Conservation (phyloP, 2,797 vertebrate genomes). For the Siniperca undulata region DNA sequence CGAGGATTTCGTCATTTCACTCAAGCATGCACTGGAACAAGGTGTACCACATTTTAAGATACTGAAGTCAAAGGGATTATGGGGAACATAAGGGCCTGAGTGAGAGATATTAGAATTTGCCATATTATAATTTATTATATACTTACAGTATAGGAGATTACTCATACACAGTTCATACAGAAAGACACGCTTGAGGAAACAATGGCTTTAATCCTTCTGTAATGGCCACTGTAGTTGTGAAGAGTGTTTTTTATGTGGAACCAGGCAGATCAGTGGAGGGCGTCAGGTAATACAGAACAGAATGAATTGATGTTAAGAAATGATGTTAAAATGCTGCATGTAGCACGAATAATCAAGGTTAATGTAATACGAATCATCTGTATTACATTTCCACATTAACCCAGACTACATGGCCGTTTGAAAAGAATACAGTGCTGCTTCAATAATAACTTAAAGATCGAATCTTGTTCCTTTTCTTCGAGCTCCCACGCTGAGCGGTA, state of each 20-base stretch:
- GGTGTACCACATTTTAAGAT: background rate
- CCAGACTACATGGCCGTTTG: background rate
- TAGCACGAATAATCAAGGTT: constrained; percentile 19
- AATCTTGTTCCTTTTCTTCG: background rate
- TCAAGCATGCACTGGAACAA: background rate
- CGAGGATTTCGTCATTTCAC: background rate
- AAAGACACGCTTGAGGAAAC: constrained; percentile 15
- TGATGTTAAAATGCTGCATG: constrained; percentile 10
- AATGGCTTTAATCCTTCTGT: constrained; percentile 2
- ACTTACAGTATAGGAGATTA: background rate
- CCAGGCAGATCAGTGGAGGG: background rate
- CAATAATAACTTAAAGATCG: constrained; percentile 23
- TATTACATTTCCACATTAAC: constrained; percentile 33
- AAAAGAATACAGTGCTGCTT: background rate
- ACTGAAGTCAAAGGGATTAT: constrained; percentile 31
- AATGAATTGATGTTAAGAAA: constrained; percentile 9
- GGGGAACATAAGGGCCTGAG: background rate
- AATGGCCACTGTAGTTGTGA: background rate
- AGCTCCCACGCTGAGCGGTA: constrained; percentile 14
- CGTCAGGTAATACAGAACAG: background rate
- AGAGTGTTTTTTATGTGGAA: background rate
- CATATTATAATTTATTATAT: background rate
- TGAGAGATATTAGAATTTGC: background rate
- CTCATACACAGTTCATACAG: constrained; percentile 20
- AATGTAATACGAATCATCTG: constrained; percentile 11